phyloP scores from a whole-genome alignment of 2,113 vertebrate species.

The Mungos mungo region DNA sequence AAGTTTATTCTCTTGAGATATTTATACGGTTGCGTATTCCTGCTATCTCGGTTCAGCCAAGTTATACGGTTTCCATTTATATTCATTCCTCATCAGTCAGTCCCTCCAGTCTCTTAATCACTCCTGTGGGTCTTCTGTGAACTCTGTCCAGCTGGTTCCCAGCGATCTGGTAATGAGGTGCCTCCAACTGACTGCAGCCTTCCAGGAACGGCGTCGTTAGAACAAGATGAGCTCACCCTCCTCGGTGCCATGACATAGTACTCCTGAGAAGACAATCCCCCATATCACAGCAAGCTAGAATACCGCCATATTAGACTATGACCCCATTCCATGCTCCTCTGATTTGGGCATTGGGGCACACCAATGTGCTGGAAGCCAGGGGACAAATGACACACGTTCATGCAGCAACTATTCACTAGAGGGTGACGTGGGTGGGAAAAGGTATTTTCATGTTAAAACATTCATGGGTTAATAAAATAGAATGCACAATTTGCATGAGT shows the following conservation, averaged over 20 bases:
- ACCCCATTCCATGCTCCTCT: neutral
- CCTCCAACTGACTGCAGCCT: conserved; percentile 74
- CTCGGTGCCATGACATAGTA: conserved; percentile 57
- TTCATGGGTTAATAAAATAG: neutral
- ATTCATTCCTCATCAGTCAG: conserved; percentile 71
- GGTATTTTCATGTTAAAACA: conserved; percentile 19
- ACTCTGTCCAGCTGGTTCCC: conserved; percentile 74
- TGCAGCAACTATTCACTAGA: neutral
- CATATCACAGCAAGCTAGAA: conserved; percentile 46
- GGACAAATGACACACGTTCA: neutral
- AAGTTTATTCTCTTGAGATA: conserved; percentile 64
- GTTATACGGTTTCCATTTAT: conserved; percentile 74
- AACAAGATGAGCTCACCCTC: conserved; percentile 74
- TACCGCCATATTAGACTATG: conserved; percentile 7
- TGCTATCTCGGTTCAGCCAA: conserved; percentile 68
- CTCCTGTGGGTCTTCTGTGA: conserved; percentile 74
- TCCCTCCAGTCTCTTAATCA: conserved; percentile 69
- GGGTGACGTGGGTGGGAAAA: neutral
- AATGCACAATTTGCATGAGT: conserved; percentile 12
- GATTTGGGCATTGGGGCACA: neutral
- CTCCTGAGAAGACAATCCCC: conserved; percentile 35
- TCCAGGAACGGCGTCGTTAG: conserved; percentile 65
- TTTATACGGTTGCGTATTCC: conserved; percentile 71
- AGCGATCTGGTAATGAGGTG: conserved; percentile 76
- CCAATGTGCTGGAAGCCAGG: conserved; percentile 3